A percentile compares a stretch with the other conserved stretches of the same genome.
These are phyloP conservation scores for Mus spretus DNA, from an alignment of 2,797 vertebrate species.

Conservation along the genomic window DNA sequence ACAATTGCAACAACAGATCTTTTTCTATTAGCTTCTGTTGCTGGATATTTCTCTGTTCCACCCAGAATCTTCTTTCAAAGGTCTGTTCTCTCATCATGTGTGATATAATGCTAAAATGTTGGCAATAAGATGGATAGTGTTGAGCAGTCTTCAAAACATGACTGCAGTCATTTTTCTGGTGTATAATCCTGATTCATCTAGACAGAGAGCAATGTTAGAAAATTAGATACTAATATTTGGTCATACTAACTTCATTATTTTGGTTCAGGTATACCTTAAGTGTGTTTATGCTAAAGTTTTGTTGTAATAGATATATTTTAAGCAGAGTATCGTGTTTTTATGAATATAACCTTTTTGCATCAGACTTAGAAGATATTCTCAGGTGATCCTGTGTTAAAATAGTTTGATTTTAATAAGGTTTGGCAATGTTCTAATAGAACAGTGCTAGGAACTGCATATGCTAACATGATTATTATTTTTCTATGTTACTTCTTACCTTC, in stretches of 20 bases:
- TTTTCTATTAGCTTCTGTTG: conserved; percentile 51
- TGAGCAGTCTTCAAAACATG: conserved; percentile 68
- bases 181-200: conserved; percentile 17
- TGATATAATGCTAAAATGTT: conserved; percentile 56
- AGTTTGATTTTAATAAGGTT: conserved; percentile 63
- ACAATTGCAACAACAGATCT: conserved; percentile 51
- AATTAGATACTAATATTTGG: not conserved
- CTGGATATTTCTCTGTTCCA: conserved; percentile 35
- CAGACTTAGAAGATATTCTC: conserved; percentile 54
- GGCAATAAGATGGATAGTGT: conserved; percentile 72
- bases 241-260: conserved; percentile 42
- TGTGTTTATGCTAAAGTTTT: not conserved
- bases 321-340: conserved; percentile 56
- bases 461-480: conserved; percentile 59
- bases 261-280: conserved; percentile 21
- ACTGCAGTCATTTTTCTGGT: conserved; percentile 17
- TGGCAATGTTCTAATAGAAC: conserved; percentile 45
- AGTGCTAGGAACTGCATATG: not conserved
- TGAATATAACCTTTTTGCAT: not conserved
- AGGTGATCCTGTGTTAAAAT: conserved; percentile 58
- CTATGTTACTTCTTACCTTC: conserved; percentile 1
- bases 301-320: conserved; percentile 19
- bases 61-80: conserved; percentile 70
- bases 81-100: conserved; percentile 48
- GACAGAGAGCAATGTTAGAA: not conserved